Evolutionary conservation across 2,888 invertebrate species (phyloP).

Genomic region (Ophion costatus): DNA sequence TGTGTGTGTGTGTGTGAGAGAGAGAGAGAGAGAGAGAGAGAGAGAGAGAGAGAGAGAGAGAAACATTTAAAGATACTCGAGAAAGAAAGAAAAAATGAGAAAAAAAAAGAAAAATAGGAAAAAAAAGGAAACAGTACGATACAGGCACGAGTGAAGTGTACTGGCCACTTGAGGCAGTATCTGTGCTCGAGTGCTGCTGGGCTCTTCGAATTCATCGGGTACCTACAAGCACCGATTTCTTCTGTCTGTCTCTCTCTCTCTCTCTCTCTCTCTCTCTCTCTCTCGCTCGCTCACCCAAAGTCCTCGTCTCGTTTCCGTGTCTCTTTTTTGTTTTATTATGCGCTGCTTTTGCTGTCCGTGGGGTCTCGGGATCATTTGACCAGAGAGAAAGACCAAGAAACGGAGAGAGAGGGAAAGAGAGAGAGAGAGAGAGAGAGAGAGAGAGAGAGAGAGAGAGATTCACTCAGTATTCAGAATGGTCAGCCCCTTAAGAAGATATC

Average conservation of each 20-base stretch:
- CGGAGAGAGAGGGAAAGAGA: neutral
- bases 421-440: too few species aligned
- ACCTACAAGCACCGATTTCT: constrained; percentile 70
- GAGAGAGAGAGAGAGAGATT: too few species aligned
- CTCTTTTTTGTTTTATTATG: constrained; percentile 32
- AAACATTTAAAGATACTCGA: constrained; percentile 5
- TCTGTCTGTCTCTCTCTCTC: constrained; percentile 45
- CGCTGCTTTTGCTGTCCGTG: constrained; percentile 58
- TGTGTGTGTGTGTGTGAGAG: too few species aligned
- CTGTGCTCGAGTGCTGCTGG: constrained; percentile 68
- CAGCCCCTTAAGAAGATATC: too few species aligned
- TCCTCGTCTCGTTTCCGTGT: constrained; percentile 13
- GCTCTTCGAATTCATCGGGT: constrained; percentile 75
- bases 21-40: too few species aligned
- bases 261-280: constrained; percentile 45
- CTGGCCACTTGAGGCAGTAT: constrained; percentile 73
- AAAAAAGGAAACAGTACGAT: constrained; percentile 62
- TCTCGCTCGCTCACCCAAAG: neutral
- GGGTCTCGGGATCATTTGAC: constrained; percentile 59
- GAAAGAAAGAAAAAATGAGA: neutral
- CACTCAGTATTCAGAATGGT: too few species aligned
- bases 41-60: too few species aligned
- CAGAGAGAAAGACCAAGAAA: too few species aligned
- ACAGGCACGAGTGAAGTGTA: constrained; percentile 78
- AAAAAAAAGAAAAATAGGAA: constrained; percentile 38